These are phyloP conservation scores for Caenorhabditis afra DNA, from an alignment of 2,888 invertebrate genomes.

Conservation along the genomic window DNA sequence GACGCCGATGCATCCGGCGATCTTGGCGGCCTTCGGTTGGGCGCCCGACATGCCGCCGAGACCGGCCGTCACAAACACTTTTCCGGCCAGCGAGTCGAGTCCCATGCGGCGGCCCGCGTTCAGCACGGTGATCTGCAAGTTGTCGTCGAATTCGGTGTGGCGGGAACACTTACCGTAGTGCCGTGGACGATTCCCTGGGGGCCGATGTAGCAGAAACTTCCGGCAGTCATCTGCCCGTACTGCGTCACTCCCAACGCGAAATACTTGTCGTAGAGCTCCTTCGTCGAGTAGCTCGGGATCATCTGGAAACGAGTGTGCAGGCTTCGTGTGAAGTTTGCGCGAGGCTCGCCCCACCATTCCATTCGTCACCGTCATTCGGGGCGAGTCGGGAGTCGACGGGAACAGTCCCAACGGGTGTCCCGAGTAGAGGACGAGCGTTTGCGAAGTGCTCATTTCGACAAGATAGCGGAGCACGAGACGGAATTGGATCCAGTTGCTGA, in stretches of 20 bases:
- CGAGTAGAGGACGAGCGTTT: slow-evolving; percentile 84
- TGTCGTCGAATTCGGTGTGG: not conserved
- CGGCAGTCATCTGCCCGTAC: slow-evolving; percentile 86
- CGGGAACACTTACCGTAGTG: slow-evolving; percentile 84
- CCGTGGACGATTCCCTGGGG: slow-evolving; percentile 86
- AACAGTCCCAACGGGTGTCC: slow-evolving; percentile 85
- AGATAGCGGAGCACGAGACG: slow-evolving; percentile 84
- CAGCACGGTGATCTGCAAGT: slow-evolving; percentile 83
- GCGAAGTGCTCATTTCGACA: slow-evolving; percentile 83
- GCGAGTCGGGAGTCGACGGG: slow-evolving; percentile 82
- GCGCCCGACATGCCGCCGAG: slow-evolving; percentile 83
- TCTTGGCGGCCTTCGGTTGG: slow-evolving; percentile 85
- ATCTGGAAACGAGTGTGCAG: slow-evolving; percentile 82
- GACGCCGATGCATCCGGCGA: slow-evolving; percentile 84
- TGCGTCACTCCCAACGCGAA: slow-evolving; percentile 85
- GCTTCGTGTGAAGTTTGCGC: no score
- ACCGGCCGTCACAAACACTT: slow-evolving; percentile 83
- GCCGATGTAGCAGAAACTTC: slow-evolving; percentile 85
- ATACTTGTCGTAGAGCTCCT: slow-evolving; percentile 83
- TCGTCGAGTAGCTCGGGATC: slow-evolving; percentile 84
- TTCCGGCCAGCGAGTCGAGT: slow-evolving; percentile 82
- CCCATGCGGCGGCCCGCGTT: slow-evolving; percentile 84
- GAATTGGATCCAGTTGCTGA: slow-evolving; percentile 85
- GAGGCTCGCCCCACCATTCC: slow-evolving; percentile 85
- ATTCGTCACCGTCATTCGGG: slow-evolving; percentile 84